Percentiles rank a stretch among this genome's conserved stretches.
Evolutionary conservation across 2,888 invertebrate species (phyloP).

Genomic region (Incurvaria masculella): DNA sequence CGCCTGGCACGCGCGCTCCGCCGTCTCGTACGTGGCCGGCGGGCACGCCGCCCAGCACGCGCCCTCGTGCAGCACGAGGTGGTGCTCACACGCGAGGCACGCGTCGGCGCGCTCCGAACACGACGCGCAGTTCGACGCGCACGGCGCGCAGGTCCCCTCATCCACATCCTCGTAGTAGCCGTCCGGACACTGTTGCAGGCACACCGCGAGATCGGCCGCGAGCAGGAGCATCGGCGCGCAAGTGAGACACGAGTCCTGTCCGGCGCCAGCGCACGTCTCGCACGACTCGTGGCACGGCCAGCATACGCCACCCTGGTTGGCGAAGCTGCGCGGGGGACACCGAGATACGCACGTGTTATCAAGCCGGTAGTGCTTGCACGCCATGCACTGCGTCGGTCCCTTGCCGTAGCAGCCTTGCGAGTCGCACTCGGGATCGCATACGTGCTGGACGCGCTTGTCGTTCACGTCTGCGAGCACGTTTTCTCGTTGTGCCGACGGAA

Average conservation of each 20-base stretch:
- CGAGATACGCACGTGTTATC: conserved; percentile 83
- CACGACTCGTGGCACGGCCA: conserved; percentile 89
- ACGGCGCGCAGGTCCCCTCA: conserved; percentile 79
- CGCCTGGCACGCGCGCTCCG: conserved; percentile 77
- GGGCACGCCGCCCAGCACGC: conserved; percentile 86
- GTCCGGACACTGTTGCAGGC: conserved; percentile 83
- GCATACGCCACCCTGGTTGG: conserved; percentile 76
- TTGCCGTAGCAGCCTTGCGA: conserved; percentile 80
- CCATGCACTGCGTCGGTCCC: conserved; percentile 79
- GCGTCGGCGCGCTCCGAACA: conserved; percentile 81
- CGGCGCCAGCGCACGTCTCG: conserved; percentile 83
- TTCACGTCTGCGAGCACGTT: conserved; percentile 60
- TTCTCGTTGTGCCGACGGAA: conserved; percentile 58
- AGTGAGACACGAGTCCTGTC: conserved; percentile 80
- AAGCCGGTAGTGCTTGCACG: conserved; percentile 76
- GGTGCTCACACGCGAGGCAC: conserved; percentile 85
- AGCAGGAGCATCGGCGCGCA: conserved; percentile 82
- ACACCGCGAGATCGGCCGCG: conserved; percentile 80
- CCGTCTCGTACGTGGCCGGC: conserved; percentile 77
- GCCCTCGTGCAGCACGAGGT: conserved; percentile 78
- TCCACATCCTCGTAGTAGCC: conserved; percentile 81
- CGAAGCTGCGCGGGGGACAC: conserved; percentile 81
- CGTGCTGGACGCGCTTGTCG: conserved; percentile 60
- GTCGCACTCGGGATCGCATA: conserved; percentile 79
- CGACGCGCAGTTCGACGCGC: conserved; percentile 83